Conservation (phyloP, 2,113 vertebrate genomes). For the Podarcis cretensis region DNA sequence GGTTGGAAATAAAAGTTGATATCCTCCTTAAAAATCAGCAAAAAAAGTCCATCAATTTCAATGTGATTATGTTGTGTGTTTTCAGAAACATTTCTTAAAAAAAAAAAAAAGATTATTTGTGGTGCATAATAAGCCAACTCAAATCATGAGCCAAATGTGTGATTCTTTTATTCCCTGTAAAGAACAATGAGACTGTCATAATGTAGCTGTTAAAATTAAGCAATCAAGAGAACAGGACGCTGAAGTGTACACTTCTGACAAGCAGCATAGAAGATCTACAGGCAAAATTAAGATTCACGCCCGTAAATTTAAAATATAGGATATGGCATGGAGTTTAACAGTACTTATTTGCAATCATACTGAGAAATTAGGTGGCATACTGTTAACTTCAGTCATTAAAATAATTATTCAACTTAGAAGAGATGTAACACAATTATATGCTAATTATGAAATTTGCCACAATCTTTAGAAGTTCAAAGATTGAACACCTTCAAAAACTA, state of each 20-base stretch:
- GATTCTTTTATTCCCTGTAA: conserved; percentile 17
- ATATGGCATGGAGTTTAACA: conserved; percentile 41
- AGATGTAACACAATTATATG: conserved; percentile 31
- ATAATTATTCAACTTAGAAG: conserved; percentile 43
- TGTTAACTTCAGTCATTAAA: conserved; percentile 56
- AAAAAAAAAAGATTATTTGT: not conserved
- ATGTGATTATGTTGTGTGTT: not conserved
- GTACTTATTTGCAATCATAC: conserved; percentile 27
- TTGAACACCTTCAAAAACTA: conserved; percentile 37
- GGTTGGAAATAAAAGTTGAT: not conserved
- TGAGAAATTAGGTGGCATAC: conserved; percentile 46
- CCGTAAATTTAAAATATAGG: conserved; percentile 41
- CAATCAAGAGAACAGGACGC: conserved; percentile 5
- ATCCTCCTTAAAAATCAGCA: not conserved
- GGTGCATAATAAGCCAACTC: not conserved
- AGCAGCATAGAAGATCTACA: conserved; percentile 32
- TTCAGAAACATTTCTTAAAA: not conserved
- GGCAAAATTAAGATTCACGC: conserved; percentile 46
- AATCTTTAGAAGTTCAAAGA: conserved; percentile 32
- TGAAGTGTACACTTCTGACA: conserved; percentile 41
- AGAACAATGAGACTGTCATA: conserved; percentile 24
- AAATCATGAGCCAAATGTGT: conserved; percentile 27
- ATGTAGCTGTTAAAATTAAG: conserved; percentile 48
- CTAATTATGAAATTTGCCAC: conserved; percentile 32
- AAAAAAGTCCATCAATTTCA: conserved; percentile 8